Evolutionary conservation across 2,888 invertebrate genomes (phyloP).

Genomic region (Priocnemis perturbator): DNA sequence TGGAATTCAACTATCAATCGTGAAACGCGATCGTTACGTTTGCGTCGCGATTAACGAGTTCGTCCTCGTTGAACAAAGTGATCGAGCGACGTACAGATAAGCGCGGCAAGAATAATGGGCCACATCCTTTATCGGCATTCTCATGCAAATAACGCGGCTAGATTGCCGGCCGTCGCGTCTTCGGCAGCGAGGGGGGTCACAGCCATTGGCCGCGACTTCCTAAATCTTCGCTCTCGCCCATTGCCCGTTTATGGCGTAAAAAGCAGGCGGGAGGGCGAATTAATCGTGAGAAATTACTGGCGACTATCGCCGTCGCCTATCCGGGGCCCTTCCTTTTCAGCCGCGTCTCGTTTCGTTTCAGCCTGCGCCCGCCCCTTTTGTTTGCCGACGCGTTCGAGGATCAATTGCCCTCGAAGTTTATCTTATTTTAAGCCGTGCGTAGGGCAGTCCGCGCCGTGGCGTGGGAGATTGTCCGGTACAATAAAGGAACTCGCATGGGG

Average conservation of each 20-base stretch:
- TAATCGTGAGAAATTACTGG: background rate
- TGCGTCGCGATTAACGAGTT: slow-evolving; percentile 43
- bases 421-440: too few relatives aligned
- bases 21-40: too few relatives aligned
- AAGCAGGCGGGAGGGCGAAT: too few relatives aligned
- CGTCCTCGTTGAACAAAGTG: slow-evolving; percentile 41
- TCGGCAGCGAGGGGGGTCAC: slow-evolving; percentile 61
- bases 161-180: slow-evolving; percentile 69
- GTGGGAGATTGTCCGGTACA: too few relatives aligned
- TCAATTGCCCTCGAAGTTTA: too few relatives aligned
- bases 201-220: slow-evolving; percentile 63
- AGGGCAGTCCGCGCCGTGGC: too few relatives aligned
- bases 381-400: too few relatives aligned
- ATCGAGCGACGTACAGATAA: slow-evolving; percentile 56
- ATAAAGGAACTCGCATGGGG: too few relatives aligned
- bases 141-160: slow-evolving; percentile 68
- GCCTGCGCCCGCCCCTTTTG: too few relatives aligned
- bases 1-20: too few relatives aligned
- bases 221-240: slow-evolving; percentile 4
- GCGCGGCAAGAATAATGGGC: slow-evolving; percentile 67
- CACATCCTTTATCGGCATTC: slow-evolving; percentile 70
- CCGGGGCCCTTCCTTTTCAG: background rate
- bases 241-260: too few relatives aligned
- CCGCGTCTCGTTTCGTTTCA: background rate
- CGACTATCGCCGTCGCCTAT: slow-evolving; percentile 8